Percentiles rank a stretch among this genome's conserved stretches.
These are phyloP conservation scores for Myotis lucifugus DNA, from an alignment of 2,113 vertebrate genomes.

Conservation along the genomic window DNA sequence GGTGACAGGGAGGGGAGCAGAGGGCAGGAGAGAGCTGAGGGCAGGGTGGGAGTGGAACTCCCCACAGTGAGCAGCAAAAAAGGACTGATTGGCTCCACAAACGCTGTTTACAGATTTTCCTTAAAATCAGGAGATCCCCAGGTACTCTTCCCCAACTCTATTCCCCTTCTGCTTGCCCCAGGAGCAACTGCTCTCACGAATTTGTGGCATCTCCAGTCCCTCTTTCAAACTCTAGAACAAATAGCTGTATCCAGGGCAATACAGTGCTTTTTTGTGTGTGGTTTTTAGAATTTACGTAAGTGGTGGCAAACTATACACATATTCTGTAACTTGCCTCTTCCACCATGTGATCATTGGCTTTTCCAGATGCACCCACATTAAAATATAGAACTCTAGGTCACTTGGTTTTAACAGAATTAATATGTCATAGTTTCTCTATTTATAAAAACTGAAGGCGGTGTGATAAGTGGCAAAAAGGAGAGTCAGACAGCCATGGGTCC, in stretches of 20 bases:
- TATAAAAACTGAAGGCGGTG: background rate
- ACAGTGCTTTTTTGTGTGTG: background rate
- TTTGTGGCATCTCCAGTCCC: background rate
- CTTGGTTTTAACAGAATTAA: background rate
- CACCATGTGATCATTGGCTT: background rate
- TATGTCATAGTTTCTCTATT: background rate
- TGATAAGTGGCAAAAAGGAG: background rate
- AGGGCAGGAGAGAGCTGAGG: background rate
- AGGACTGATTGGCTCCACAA: background rate
- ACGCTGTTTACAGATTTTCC: background rate
- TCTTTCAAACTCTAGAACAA: slow-evolving; percentile 27
- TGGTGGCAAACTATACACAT: background rate
- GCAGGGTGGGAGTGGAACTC: background rate
- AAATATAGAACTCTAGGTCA: background rate
- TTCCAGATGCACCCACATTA: background rate
- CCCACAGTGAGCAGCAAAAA: background rate
- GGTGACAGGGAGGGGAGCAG: background rate
- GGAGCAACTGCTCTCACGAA: background rate
- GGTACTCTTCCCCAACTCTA: background rate
- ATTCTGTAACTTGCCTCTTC: slow-evolving; percentile 13
- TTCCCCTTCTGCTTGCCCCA: background rate
- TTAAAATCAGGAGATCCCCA: background rate
- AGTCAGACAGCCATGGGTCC: background rate
- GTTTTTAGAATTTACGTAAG: slow-evolving; percentile 38
- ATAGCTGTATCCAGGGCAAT: slow-evolving; percentile 45